phyloP scores from a whole-genome alignment of 92 coral and sea anemone genomes.

The Meandrina meandrites region DNA sequence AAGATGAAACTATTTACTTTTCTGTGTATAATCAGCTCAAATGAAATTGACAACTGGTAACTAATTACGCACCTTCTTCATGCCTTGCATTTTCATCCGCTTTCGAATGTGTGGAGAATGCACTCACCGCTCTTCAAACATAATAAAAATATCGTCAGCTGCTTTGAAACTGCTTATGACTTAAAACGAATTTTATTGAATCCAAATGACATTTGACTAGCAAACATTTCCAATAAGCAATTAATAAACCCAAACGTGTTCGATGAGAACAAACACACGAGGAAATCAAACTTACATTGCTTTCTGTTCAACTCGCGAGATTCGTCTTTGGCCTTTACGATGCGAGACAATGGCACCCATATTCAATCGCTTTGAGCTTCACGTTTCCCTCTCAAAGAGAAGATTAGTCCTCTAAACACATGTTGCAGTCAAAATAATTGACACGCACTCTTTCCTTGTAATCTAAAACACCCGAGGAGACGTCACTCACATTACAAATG shows the following conservation, averaged over 20 bases:
- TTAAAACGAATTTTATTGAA: not conserved
- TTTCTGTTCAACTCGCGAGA: slow-evolving; percentile 54
- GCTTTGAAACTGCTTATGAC: not conserved
- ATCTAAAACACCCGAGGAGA: not conserved
- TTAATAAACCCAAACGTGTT: slow-evolving; percentile 3
- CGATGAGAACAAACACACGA: not conserved
- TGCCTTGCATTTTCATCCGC: slow-evolving; percentile 7
- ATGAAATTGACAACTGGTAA: not conserved
- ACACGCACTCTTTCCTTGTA: not conserved
- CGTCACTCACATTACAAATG: not conserved
- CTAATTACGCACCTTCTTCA: not conserved
- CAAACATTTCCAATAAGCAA: not conserved
- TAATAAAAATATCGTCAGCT: not conserved
- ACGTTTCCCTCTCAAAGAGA: not conserved
- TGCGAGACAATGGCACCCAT: slow-evolving; percentile 75
- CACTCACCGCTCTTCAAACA: slow-evolving; percentile 30
- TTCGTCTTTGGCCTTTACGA: slow-evolving; percentile 32
- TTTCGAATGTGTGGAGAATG: slow-evolving; percentile 12
- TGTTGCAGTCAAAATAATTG: not conserved
- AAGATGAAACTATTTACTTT: not conserved
- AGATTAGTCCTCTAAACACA: not conserved
- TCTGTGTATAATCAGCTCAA: not conserved
- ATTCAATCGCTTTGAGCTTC: not conserved
- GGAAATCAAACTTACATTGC: slow-evolving; percentile 50
- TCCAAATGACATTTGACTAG: not conserved